Evolutionary conservation across 2,797 vertebrate species (phyloP).

Genomic region (Arrhamphus sclerolepis): DNA sequence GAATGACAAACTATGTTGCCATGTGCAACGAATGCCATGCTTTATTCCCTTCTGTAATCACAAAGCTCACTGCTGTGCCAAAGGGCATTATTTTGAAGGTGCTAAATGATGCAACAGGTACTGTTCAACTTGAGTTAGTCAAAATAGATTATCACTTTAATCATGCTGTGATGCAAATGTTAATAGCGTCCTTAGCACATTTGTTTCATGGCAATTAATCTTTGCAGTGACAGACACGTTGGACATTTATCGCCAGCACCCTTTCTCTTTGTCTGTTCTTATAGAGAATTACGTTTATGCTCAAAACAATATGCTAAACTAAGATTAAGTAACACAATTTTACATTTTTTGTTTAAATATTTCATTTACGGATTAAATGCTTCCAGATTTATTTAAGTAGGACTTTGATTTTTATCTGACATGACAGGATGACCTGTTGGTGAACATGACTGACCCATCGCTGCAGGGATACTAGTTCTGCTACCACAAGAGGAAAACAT

Average conservation of each 20-base stretch:
- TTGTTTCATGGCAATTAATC: slow-evolving; percentile 85
- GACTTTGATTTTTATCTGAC: slow-evolving; percentile 42
- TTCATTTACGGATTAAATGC: slow-evolving; percentile 4
- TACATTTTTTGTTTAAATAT: slow-evolving; percentile 7
- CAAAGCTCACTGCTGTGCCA: slow-evolving; percentile 64
- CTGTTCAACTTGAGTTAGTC: slow-evolving; percentile 85
- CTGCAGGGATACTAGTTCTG: slow-evolving; percentile 49
- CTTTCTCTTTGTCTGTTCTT: slow-evolving; percentile 59
- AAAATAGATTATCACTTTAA: slow-evolving; percentile 84
- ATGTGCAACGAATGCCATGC: slow-evolving; percentile 23
- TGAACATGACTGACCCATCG: slow-evolving; percentile 37
- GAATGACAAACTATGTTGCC: slow-evolving; percentile 31
- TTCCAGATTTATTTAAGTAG: slow-evolving; percentile 14
- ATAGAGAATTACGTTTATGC: slow-evolving; percentile 40
- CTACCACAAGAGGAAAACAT: slow-evolving; percentile 43
- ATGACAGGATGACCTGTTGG: slow-evolving; percentile 29
- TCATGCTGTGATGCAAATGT: slow-evolving; percentile 82
- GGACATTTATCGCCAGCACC: slow-evolving; percentile 67
- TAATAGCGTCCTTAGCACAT: slow-evolving; percentile 83
- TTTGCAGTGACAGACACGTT: slow-evolving; percentile 64
- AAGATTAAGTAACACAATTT: slow-evolving; percentile 1
- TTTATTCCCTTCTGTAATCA: slow-evolving; percentile 56
- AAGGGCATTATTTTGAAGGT: slow-evolving; percentile 71
- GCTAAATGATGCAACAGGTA: slow-evolving; percentile 79
- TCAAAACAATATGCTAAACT: slow-evolving; percentile 7